Conservation (phyloP, 2,113 vertebrate genomes). For the Prolemur simus region DNA sequence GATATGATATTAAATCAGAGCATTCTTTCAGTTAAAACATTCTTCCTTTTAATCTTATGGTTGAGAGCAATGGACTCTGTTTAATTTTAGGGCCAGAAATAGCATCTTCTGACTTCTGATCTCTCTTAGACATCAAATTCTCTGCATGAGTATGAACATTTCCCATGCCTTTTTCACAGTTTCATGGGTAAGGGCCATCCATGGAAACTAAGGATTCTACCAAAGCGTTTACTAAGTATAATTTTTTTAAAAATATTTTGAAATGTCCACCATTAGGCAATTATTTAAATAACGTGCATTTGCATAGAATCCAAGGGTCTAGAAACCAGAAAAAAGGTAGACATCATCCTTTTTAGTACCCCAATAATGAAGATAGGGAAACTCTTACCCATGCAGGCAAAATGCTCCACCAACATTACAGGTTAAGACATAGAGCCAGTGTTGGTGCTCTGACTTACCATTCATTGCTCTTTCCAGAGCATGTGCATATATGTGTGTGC, state of each 20-base stretch:
- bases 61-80: background rate
- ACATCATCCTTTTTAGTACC: background rate
- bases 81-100: background rate
- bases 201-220: background rate
- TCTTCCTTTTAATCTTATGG: background rate
- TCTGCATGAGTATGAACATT: background rate
- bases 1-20: constrained; percentile 4
- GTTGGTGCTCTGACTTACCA: background rate
- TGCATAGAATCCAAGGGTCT: background rate
- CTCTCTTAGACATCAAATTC: background rate
- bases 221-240: background rate
- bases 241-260: background rate
- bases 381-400: background rate
- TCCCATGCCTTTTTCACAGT: background rate
- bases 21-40: background rate
- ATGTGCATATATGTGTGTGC: too few relatives aligned
- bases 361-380: background rate
- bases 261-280: background rate
- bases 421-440: background rate
- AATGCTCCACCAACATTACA: background rate
- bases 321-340: background rate
- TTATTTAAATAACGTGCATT: background rate
- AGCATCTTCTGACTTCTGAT: background rate
- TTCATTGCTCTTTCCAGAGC: background rate
- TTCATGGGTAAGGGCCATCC: background rate